Evolutionary conservation across 2,113 vertebrate species (phyloP), one percentile per base, ranked within the genome.

Genomic region (Tichodroma muraria): DNA sequence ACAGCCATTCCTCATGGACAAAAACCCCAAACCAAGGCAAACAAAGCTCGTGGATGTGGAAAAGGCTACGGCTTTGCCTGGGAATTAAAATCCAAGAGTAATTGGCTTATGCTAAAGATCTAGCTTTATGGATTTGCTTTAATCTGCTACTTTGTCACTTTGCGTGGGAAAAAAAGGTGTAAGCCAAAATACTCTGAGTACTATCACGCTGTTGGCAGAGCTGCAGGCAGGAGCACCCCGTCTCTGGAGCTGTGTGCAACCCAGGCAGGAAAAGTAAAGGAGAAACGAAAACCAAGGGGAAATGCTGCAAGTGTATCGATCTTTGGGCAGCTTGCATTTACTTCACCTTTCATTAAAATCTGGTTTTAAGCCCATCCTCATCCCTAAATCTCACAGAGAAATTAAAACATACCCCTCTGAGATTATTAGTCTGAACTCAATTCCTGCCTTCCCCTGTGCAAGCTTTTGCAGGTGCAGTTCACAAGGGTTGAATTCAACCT

Each of bases 121-220:
- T 95, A 60, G 89, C 76, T 95, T 66, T 86, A 95, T 93, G 85
- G 91, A 78, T 96, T 96, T 95, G 80, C 94, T 95, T 95, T 96
- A 95, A 95, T 96, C 88, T 94, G 92, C 89, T 94, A 94, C 93
- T 95, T 95, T 95, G 85, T 94, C 93, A 95, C 88, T 96, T 93
- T 93, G 94, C 6, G 91, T 95, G 94, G 93, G 94, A 87, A 95
- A 95, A 94, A 95, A 96, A 95, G 69, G 94, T 95, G 94, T 95
- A 95, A 96, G 94, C 90, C 91, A 93, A 96, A 95, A 95, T 96
- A 94, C 91, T 96, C 20, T 88, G 89, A 95, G 94, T 73, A 93
- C 82, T 91, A 80, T 93, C 94, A 96, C 33, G 4, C 94, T 94
- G 93, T 47, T 95, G 93, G 96, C 89, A 95, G 95, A 88, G 89